These are phyloP conservation scores for Cheilosia grossa DNA, from an alignment of 2,888 invertebrate genomes.

Conservation along the genomic window DNA sequence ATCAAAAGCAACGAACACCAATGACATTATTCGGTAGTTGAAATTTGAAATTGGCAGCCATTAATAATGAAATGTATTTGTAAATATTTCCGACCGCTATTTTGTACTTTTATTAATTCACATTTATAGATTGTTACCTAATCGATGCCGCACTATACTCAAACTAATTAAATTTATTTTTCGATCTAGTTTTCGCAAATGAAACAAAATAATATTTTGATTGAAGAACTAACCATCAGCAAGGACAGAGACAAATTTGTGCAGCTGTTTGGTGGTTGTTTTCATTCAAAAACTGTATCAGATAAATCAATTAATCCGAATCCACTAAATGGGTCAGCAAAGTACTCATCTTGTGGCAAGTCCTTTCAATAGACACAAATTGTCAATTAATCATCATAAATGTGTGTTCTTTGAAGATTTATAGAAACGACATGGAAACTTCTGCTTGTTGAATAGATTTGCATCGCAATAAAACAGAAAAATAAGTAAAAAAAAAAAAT, in stretches of 20 bases:
- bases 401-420: conserved; percentile 36
- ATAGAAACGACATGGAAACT: neutral
- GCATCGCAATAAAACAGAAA: conserved; percentile 13
- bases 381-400: conserved; percentile 52
- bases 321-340: conserved; percentile 47
- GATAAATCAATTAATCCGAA: conserved; percentile 25
- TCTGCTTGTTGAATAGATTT: conserved; percentile 4
- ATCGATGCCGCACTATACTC: conserved; percentile 13
- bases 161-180: conserved; percentile 58
- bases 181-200: conserved; percentile 48
- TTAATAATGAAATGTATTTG: conserved; percentile 53
- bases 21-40: neutral
- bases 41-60: conserved; percentile 20
- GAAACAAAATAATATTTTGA: conserved; percentile 25
- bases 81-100: conserved; percentile 36
- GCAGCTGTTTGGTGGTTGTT: conserved; percentile 14
- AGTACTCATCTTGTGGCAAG: conserved; percentile 31
- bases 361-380: conserved; percentile 51
- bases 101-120: conserved; percentile 30
- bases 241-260: conserved; percentile 12
- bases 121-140: conserved; percentile 41
- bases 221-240: conserved; percentile 21
- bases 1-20: conserved; percentile 16
- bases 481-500: neutral
- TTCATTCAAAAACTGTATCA: conserved; percentile 24